A percentile compares a stretch with the other conserved stretches of the same genome.
These are phyloP conservation scores for Sebastes vulpes DNA, from an alignment of 2,797 vertebrate genomes.

Conservation along the genomic window DNA sequence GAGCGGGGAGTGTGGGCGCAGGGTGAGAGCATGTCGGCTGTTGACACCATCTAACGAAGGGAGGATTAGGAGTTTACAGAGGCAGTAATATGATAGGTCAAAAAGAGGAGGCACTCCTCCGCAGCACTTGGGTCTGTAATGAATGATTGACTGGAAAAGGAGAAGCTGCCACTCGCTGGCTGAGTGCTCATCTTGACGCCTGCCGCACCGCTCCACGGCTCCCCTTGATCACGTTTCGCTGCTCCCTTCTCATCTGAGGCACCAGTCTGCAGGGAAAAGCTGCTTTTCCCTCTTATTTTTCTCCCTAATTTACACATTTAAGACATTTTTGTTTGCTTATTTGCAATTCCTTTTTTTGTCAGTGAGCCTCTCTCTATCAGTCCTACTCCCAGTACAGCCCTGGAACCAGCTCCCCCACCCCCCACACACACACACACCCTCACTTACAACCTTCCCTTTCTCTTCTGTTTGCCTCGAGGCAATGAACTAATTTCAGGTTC, in stretches of 20 bases:
- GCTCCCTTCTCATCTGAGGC: conserved; percentile 94
- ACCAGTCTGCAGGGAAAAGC: conserved; percentile 93
- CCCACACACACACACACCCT: conserved; percentile 35
- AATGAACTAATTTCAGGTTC: conserved; percentile 98
- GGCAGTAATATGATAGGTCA: conserved; percentile 97
- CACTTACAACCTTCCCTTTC: conserved; percentile 85
- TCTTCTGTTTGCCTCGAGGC: conserved; percentile 92
- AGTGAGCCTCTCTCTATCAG: conserved; percentile 87
- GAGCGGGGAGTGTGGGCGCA: conserved; percentile 44
- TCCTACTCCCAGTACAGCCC: conserved; percentile 41
- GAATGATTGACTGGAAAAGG: conserved; percentile 95
- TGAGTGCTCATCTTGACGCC: conserved; percentile 90
- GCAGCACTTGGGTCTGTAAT: conserved; percentile 93
- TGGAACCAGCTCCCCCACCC: conserved; percentile 35
- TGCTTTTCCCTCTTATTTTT: conserved; percentile 95
- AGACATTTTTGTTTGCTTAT: conserved; percentile 98
- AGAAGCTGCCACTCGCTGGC: conserved; percentile 92
- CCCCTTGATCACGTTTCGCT: conserved; percentile 96
- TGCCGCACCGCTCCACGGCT: conserved; percentile 91
- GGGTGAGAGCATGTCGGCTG: conserved; percentile 77
- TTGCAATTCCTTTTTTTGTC: conserved; percentile 94
- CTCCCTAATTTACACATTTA: conserved; percentile 99
- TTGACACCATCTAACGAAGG: conserved; percentile 97
- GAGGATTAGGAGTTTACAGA: conserved; percentile 98
- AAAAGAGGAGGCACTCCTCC: conserved; percentile 93